phyloP scores from a whole-genome alignment of 2,888 invertebrate genomes.

The Sphecodes monilicornis region DNA sequence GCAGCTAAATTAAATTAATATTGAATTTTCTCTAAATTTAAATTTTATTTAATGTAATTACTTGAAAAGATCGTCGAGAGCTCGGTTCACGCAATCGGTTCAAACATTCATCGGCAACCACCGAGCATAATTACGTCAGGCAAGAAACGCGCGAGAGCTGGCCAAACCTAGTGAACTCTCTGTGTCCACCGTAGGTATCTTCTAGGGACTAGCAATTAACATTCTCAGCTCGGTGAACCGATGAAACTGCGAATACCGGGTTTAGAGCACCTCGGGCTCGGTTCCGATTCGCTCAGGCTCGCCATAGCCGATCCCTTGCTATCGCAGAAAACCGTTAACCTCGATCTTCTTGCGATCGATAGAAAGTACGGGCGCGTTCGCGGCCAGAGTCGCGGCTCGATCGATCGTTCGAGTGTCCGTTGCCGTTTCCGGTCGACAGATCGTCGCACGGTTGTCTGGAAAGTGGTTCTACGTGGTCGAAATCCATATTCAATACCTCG shows the following conservation, averaged over 20 bases:
- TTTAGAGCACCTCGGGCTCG: not conserved
- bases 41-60: no score
- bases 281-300: constrained; percentile 15
- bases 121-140: constrained; percentile 1
- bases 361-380: constrained; percentile 43
- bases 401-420: not conserved
- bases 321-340: constrained; percentile 44
- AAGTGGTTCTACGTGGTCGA: not conserved
- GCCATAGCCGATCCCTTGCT: not conserved
- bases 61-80: not conserved
- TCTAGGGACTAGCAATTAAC: constrained; percentile 7
- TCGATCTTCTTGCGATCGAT: constrained; percentile 50
- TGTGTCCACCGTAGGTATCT: not conserved
- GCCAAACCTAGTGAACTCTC: not conserved
- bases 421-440: not conserved
- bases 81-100: not conserved
- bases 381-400: constrained; percentile 11
- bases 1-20: no score
- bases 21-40: no score
- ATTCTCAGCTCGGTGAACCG: constrained; percentile 14
- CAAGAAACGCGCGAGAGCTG: not conserved
- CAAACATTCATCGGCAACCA: not conserved
- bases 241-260: constrained; percentile 19
- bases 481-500: not conserved
- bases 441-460: not conserved